Evolutionary conservation across 2,888 invertebrate genomes (phyloP).

Genomic region (Strigamia transsilvanica): DNA sequence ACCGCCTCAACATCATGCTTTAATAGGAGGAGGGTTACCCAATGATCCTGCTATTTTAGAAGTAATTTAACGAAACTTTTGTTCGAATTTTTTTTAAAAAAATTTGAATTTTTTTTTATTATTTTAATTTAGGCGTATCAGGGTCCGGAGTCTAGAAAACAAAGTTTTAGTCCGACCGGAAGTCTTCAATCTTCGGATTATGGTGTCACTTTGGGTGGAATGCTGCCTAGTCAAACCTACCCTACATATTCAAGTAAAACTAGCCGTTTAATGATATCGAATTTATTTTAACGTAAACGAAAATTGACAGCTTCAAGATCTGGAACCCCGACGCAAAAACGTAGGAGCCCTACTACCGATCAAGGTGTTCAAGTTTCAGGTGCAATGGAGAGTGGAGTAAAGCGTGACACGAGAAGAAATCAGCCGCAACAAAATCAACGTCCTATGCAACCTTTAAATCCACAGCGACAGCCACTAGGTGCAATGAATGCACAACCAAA

Average conservation of each 20-base stretch:
- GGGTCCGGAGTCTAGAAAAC: not conserved
- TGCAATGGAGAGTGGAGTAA: not conserved
- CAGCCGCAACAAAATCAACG: slow-evolving; percentile 11
- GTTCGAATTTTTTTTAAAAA: not conserved
- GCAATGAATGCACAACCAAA: slow-evolving; percentile 1
- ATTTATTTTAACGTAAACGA: not conserved
- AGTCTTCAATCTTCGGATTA: not conserved
- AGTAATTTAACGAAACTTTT: slow-evolving; percentile 64
- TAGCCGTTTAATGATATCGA: not conserved
- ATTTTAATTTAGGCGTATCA: not conserved
- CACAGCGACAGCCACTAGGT: not conserved
- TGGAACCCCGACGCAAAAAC: slow-evolving; percentile 66
- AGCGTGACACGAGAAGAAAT: not conserved
- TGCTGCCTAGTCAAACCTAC: not conserved
- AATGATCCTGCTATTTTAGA: slow-evolving; percentile 99
- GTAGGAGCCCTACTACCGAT: slow-evolving; percentile 87
- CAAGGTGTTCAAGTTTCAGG: slow-evolving; percentile 76
- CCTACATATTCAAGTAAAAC: slow-evolving; percentile 1
- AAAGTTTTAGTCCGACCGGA: slow-evolving; percentile 9
- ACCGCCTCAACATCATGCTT: slow-evolving; percentile 80
- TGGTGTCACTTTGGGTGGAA: not conserved
- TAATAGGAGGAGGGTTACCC: slow-evolving; percentile 70
- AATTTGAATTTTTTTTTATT: not conserved
- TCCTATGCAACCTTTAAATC: not conserved
- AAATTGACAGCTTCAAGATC: slow-evolving; percentile 61